Evolutionary conservation across 1,140 invertebrate genomes (phyloP).

Genomic region (Cheumatopsyche charites): DNA sequence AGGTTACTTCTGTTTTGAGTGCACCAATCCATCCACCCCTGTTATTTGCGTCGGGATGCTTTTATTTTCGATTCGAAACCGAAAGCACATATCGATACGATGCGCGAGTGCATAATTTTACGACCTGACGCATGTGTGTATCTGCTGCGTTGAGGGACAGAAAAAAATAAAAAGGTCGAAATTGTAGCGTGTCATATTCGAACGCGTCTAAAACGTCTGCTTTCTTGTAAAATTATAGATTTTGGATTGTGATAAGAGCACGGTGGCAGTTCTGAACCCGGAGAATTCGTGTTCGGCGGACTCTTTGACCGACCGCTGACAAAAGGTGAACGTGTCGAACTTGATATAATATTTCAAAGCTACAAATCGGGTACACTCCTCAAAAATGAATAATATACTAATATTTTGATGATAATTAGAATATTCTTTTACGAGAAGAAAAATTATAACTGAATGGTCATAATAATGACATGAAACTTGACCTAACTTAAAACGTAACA

Average conservation of each 20-base stretch:
- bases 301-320: slow-evolving; percentile 28
- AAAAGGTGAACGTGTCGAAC: slow-evolving; percentile 35
- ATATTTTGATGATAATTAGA: slow-evolving; percentile 11
- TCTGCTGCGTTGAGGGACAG: not conserved
- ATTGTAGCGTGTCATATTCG: no score
- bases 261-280: slow-evolving; percentile 19
- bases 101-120: slow-evolving; percentile 17
- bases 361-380: slow-evolving; percentile 19
- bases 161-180: not conserved
- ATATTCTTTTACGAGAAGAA: no score
- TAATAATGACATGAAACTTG: no score
- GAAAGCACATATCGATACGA: no score
- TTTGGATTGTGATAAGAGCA: not conserved
- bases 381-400: slow-evolving; percentile 5
- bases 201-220: no score
- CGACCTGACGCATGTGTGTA: not conserved
- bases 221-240: slow-evolving; percentile 11
- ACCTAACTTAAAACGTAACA: no score
- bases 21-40: slow-evolving; percentile 44
- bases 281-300: slow-evolving; percentile 15
- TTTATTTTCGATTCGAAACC: slow-evolving; percentile 32
- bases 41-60: slow-evolving; percentile 43
- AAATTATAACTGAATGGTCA: no score
- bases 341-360: slow-evolving; percentile 27
- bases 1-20: slow-evolving; percentile 48